phyloP scores from a whole-genome alignment of 2,113 vertebrate genomes.

The Eolophus roseicapilla region DNA sequence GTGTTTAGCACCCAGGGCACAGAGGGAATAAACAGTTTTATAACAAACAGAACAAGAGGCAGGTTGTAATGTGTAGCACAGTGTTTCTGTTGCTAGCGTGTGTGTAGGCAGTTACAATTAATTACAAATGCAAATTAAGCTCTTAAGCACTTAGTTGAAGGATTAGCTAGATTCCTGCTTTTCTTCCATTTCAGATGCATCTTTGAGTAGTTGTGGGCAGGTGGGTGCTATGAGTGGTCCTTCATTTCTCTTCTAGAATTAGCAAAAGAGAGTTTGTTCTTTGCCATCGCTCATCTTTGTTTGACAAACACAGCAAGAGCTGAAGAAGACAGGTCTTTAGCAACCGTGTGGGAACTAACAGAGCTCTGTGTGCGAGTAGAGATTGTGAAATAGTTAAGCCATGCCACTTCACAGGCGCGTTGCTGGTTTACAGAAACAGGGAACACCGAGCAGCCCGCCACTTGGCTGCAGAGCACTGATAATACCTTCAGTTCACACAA shows the following conservation, averaged over 20 bases:
- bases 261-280: not conserved
- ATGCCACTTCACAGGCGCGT: not conserved
- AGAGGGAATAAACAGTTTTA: not conserved
- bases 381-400: not conserved
- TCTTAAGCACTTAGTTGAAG: not conserved
- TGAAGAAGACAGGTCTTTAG: not conserved
- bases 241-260: not conserved
- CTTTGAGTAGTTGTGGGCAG: not conserved
- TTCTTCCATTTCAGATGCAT: not conserved
- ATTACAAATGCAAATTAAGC: constrained; percentile 26
- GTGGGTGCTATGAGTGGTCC: fast-evolving
- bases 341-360: not conserved
- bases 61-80: not conserved
- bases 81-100: not conserved
- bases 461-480: not conserved
- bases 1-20: not conserved
- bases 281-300: fast-evolving
- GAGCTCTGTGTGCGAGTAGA: not conserved
- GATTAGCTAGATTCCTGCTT: not conserved
- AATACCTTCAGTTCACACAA: not conserved
- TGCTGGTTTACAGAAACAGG: not conserved
- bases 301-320: not conserved
- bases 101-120: constrained; percentile 9
- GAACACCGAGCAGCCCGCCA: not conserved
- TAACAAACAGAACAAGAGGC: not conserved